phyloP scores from a whole-genome alignment of 2,797 vertebrate genomes.

The Kryptopterus vitreolus region DNA sequence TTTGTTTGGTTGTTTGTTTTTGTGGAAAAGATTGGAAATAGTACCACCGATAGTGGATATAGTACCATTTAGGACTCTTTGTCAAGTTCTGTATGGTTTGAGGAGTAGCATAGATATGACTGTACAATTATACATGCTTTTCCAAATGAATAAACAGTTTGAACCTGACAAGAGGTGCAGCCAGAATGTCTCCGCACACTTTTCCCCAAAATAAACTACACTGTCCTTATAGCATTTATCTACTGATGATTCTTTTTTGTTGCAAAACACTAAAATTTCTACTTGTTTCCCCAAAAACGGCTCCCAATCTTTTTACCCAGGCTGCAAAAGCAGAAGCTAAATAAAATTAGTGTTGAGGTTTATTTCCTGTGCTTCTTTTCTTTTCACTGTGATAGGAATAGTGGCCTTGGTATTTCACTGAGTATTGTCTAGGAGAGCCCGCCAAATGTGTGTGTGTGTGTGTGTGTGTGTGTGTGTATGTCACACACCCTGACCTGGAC shows the following conservation, averaged over 20 bases:
- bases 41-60: too few relatives aligned
- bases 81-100: too few relatives aligned
- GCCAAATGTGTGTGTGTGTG: conserved; percentile 41
- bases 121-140: too few relatives aligned
- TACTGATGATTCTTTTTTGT: conserved; percentile 43
- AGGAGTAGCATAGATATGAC: too few relatives aligned
- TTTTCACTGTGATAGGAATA: conserved; percentile 45
- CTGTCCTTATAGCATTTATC: conserved; percentile 35
- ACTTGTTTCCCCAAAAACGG: conserved; percentile 12
- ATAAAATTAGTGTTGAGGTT: conserved; percentile 49
- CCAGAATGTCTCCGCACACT: conserved; percentile 17
- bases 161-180: conserved; percentile 13
- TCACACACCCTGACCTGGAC: conserved; percentile 42
- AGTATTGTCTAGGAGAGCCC: conserved; percentile 62
- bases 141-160: too few relatives aligned
- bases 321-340: conserved; percentile 36
- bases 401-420: conserved; percentile 63
- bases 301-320: not conserved
- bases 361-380: conserved; percentile 46
- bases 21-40: too few relatives aligned
- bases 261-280: conserved; percentile 37
- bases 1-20: too few relatives aligned
- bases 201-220: conserved; percentile 44
- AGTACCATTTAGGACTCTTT: too few relatives aligned
- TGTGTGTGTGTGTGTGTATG: conserved; percentile 47